Conservation (phyloP, 2,888 invertebrate genomes). For the Erebia aethiops region DNA sequence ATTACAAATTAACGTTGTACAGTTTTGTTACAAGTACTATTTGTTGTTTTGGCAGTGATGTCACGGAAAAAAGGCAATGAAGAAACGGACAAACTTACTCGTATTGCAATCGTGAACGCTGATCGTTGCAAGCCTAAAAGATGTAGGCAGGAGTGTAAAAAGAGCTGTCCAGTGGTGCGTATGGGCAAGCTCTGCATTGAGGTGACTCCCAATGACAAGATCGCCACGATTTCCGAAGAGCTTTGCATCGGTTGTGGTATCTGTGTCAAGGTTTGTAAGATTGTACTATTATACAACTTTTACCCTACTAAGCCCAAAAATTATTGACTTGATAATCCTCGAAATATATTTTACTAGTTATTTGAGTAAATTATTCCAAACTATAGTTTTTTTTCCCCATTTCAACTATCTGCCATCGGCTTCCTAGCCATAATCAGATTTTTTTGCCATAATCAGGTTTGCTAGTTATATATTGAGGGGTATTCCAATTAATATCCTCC, state of each 20-base stretch:
- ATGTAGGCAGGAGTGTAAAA: slow-evolving; percentile 99
- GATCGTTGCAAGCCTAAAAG: slow-evolving; percentile 99
- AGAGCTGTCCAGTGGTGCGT: slow-evolving; percentile 98
- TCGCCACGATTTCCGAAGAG: slow-evolving; percentile 98
- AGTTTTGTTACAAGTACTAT: slow-evolving; percentile 39
- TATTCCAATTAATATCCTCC: too few species aligned
- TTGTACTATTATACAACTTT: slow-evolving; percentile 7
- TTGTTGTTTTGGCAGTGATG: slow-evolving; percentile 63
- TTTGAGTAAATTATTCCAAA: too few species aligned
- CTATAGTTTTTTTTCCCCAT: too few species aligned
- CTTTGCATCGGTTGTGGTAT: slow-evolving; percentile 99
- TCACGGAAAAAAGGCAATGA: slow-evolving; percentile 86
- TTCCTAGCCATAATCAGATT: too few species aligned
- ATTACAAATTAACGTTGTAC: slow-evolving; percentile 40
- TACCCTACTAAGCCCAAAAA: not conserved
- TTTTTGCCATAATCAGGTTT: too few species aligned
- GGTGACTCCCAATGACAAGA: slow-evolving; percentile 97
- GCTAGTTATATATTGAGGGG: too few species aligned
- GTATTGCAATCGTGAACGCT: slow-evolving; percentile 98
- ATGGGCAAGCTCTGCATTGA: slow-evolving; percentile 99
- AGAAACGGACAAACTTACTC: slow-evolving; percentile 96
- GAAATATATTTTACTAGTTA: not conserved
- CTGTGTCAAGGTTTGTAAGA: slow-evolving; percentile 93
- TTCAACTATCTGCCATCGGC: too few species aligned
- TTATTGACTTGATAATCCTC: not conserved